Evolutionary conservation across 2,113 vertebrate genomes (phyloP), one percentile per base, ranked within the genome.

Genomic region (Bubo bubo): DNA sequence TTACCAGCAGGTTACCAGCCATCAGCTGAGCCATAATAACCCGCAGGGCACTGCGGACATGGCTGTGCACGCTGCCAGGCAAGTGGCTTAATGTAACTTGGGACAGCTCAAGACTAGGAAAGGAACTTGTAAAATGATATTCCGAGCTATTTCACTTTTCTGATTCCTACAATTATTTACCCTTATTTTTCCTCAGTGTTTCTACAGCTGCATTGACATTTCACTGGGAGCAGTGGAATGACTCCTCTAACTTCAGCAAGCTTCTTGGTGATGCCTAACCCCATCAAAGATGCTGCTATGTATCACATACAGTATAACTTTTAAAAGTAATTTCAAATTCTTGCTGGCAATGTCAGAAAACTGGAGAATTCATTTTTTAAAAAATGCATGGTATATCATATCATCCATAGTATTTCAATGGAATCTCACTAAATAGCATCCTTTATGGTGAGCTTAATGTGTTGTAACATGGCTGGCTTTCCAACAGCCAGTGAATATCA

Each of bases 401-500:
- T 27, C 26, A 68, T 39, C 64, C 70, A 19, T 14, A 53, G 24
- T 10, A 72, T 7, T 60, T 53, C 60, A 22, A 4, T 10, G 62
- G 66, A 64, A 87, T 70, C 74, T 93, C 28, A 28, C 16, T 17
- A 28, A 85, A 66, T 2, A 37, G 16, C 88, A 62, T 82, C 76
- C 50, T 63, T 62, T 15, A 34, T n/a, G 28, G 53, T 0, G 6
- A 81, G 39, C 60, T 64, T 50, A 5, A 45, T 12, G 75, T 79
- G 86, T 50, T 0, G 10, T 73, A 94, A 85, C 50, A 23, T 0
- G 4, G 71, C 74, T 76, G 77, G 39, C 77, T 87, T 76, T 89
- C 89, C 45, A 79, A 70, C 66, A 91, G 86, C 73, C 95, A 39
- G 88, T 58, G 95, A 56, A 75, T 84, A 91, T 94, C 43, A 97